Conservation (phyloP, 64 coral and sea anemone genomes). For the Orbicella faveolata region DNA sequence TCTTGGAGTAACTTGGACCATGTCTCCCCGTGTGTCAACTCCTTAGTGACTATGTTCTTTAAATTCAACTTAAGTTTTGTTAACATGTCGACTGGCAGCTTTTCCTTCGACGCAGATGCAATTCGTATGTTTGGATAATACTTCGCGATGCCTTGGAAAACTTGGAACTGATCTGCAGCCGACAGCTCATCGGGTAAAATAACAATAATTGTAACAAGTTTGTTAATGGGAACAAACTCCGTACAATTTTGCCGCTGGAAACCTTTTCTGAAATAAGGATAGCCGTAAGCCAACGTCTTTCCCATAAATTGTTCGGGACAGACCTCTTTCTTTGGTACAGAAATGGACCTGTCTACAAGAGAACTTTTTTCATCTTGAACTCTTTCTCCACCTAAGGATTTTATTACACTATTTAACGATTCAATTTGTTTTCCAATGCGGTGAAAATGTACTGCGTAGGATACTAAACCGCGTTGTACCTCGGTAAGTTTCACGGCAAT, state of each 20-base stretch:
- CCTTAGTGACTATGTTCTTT: constrained; percentile 10
- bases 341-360: not conserved
- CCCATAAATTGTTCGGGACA: constrained; percentile 94
- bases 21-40: constrained; percentile 44
- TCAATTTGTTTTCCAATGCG: constrained; percentile 60
- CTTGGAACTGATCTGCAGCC: not conserved
- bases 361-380: not conserved
- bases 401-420: not conserved
- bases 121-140: constrained; percentile 61
- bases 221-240: constrained; percentile 56
- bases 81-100: not conserved
- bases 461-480: constrained; percentile 34
- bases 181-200: constrained; percentile 35
- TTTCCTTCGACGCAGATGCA: constrained; percentile 37
- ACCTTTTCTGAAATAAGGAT: constrained; percentile 87
- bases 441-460: constrained; percentile 21
- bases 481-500: constrained; percentile 47
- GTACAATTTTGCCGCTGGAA: constrained; percentile 76
- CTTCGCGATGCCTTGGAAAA: constrained; percentile 60
- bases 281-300: constrained; percentile 70
- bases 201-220: constrained; percentile 68
- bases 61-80: constrained; percentile 48
- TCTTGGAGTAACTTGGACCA: constrained; percentile 57
- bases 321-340: constrained; percentile 60
- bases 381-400: constrained; percentile 9